Conservation (phyloP, 2,888 invertebrate species). For the Cheilosia soror region DNA sequence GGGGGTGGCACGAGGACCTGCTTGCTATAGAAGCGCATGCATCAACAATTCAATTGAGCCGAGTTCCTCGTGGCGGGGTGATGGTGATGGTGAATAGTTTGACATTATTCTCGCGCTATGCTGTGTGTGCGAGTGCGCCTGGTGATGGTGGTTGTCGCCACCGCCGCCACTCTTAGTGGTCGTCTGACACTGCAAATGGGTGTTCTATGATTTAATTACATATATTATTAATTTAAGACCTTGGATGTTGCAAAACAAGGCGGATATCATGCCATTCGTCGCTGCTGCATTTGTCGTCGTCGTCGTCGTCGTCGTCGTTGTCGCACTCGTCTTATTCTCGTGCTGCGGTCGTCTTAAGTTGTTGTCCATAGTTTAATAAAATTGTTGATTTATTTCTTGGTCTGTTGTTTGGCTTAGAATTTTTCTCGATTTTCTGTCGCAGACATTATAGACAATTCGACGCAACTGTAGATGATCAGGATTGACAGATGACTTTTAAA, state of each 20-base stretch:
- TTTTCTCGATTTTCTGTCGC: slow-evolving; percentile 5
- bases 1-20: slow-evolving; percentile 19
- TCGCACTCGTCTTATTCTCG: slow-evolving; percentile 16
- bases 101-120: slow-evolving; percentile 64
- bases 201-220: slow-evolving; percentile 75
- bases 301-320: slow-evolving; percentile 9
- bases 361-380: slow-evolving; percentile 58
- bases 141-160: slow-evolving; percentile 21
- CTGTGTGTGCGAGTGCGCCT: background rate
- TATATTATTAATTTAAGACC: slow-evolving; percentile 71
- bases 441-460: slow-evolving; percentile 19
- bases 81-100: slow-evolving; percentile 23
- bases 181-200: slow-evolving; percentile 60
- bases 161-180: slow-evolving; percentile 19
- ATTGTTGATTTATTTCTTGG: slow-evolving; percentile 65
- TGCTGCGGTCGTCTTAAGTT: slow-evolving; percentile 43
- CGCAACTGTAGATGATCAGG: slow-evolving; percentile 33
- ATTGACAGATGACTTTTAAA: slow-evolving; percentile 50
- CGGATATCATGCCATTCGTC: slow-evolving; percentile 44
- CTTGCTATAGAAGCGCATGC: slow-evolving; percentile 17
- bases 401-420: slow-evolving; percentile 21
- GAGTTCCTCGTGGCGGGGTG: slow-evolving; percentile 36
- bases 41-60: slow-evolving; percentile 22
- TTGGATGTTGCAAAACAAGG: slow-evolving; percentile 72
- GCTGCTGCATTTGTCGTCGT: background rate